Base-by-base conservation (phyloP, 2,888 invertebrate genomes). In the Odontomyia ornata region DNA sequence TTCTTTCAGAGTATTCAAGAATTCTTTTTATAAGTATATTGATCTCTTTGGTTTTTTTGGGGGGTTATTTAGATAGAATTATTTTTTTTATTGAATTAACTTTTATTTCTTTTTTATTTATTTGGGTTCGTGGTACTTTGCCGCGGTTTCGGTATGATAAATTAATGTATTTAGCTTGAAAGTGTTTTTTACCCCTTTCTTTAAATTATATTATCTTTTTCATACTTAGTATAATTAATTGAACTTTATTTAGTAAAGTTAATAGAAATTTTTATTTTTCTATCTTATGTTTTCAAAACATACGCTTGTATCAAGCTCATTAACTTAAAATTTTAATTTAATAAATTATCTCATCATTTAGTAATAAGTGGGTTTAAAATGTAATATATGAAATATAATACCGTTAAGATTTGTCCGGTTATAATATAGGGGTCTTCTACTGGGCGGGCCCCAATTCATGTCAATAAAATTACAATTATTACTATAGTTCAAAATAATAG, bases 111-210 rank as follows among this genome's bases (percentile, higher is more conserved):
- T 89, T 90, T 88, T 89, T 80, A 85, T 90, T 91, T 89, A 88
- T 92, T 88, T 91, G 91, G 82, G 88, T 90, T 82, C 92, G 92
- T 0, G 91, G 90, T 0, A 89, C 91, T 65, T 88, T 91, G 81
- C 93, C 92, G 83, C 93, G 92, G 0, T 91, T 90, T 88, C 92
- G 92, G 28, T 93, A 93, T 90, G 92, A 93, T 90, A 90, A 91
- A 81, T 88, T 93, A 86, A 93, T 93, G 86, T 88, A 89, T 88
- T 89, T 92, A 85, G 89, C 90, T 86, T 92, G 91, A 89, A 91
- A 90, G 81, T 86, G 85, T 80, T 91, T 89, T 90, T 89, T 92
- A 85, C 90, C 90, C 79, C 81, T 91, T 86, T 89, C 89, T 82
- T 89, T 91, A 88, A 90, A 89, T 89, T 90, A 86, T 88, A 86